Base-by-base conservation (phyloP, 2,888 invertebrate species). In the Heterodera filipjevi region DNA sequence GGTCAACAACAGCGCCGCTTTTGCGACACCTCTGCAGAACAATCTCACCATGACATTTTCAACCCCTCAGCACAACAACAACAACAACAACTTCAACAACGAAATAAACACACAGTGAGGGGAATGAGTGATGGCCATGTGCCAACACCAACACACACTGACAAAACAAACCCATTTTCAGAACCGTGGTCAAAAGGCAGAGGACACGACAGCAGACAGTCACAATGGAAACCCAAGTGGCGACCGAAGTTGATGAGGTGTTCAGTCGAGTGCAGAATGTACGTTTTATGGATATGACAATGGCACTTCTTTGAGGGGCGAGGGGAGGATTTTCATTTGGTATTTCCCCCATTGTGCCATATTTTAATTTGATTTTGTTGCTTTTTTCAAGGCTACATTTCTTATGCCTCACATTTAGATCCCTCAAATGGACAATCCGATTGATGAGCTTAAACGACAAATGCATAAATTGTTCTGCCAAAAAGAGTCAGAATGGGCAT, bases 201-300 rank as follows among this genome's bases (percentile, higher is more conserved):
- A 71, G 79, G 27, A 79, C 71, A 16, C 71, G 79, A 12, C 77
- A 79, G 33, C 76, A 79, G 44, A 79, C 79, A 19, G 71, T 79
- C 32, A 79, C 79, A 27, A 71, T 79, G n/a, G 78, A 78, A 70
- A 79, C 35, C 32, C 77, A 72, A 32, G 35, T 39, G 33, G 39
- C 76, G n/a, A 78, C 79, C 19, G 79, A 79, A 59, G 66, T 79
- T 12, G 68, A 79, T 3, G 66, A 27, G 46, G 73, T 71, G 66
- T 78, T 79, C 33, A 66, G 16, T 14, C 77, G 44, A 12, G 66
- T 79, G 46, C 49, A 59, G 35, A 53, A 46, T n/a, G 79, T 79
- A 78, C 46, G 68, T 3, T 16, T 35, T 35, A 19, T 32, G 27
- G 8, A 49, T 77, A 22, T 77, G n/a, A 76, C 27, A 49, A n/a